Evolutionary conservation across 2,888 invertebrate genomes (phyloP).

Genomic region (Sinopyrophorus schimmeli): DNA sequence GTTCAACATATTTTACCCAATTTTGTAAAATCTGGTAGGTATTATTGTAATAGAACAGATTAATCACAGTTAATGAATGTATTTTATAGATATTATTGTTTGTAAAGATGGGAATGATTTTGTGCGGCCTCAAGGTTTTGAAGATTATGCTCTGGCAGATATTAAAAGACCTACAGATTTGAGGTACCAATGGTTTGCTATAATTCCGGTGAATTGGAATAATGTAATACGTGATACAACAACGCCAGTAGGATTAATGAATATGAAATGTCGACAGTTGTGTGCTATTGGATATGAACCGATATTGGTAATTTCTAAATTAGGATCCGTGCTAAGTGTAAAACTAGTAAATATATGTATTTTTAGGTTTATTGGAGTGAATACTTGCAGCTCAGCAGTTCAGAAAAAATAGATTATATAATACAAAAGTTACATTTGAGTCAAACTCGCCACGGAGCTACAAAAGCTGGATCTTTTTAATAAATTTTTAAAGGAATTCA

Average conservation of each 20-base stretch:
- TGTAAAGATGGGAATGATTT: constrained; percentile 57
- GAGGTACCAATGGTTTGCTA: constrained; percentile 57
- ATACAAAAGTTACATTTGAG: too few relatives aligned
- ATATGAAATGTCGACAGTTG: constrained; percentile 68
- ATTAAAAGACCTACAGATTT: constrained; percentile 43
- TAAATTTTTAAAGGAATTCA: too few relatives aligned
- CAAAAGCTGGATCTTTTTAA: too few relatives aligned
- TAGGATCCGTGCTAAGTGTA: too few relatives aligned
- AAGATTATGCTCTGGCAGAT: constrained; percentile 58
- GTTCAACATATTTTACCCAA: constrained; percentile 70
- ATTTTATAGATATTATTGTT: constrained; percentile 47
- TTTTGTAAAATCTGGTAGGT: constrained; percentile 63
- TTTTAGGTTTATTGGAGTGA: too few relatives aligned
- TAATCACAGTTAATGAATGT: background rate
- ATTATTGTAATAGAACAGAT: constrained; percentile 8
- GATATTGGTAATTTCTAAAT: too few relatives aligned
- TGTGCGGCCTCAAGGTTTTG: constrained; percentile 56
- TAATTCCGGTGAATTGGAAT: constrained; percentile 67
- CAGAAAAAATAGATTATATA: too few relatives aligned
- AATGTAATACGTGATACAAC: constrained; percentile 59
- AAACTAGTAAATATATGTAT: background rate
- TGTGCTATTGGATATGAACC: constrained; percentile 63
- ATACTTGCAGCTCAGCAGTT: too few relatives aligned
- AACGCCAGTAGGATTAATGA: constrained; percentile 61
- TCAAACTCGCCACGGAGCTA: too few relatives aligned